Evolutionary conservation across 1,140 invertebrate genomes (phyloP), one percentile per base, ranked within the genome.

Genomic region (Drosophila tropicalis): DNA sequence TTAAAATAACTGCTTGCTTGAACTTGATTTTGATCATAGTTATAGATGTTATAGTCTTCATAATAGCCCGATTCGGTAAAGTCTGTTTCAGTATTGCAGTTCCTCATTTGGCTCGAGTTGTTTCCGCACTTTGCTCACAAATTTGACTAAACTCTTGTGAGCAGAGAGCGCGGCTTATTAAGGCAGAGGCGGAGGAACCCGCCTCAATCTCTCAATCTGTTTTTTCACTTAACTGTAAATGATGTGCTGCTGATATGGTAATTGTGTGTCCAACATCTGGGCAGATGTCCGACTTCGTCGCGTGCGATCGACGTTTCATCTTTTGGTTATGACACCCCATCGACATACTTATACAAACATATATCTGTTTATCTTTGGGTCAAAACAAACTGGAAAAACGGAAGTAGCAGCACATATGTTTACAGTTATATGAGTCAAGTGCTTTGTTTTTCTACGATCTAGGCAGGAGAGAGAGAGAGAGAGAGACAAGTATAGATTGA

Each of bases 231-330:
- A 81, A 67, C 61, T 74, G 73, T 81, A 79, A 86, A 86, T 83
- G 83, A 86, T 87, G 83, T 87, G 83, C 79, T 73, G 67, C 67
- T 86, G 83, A 86, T 86, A 89, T 86, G 83, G 87, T 86, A 86
- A 86, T 86, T 86, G 83, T 69, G 83, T 65, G 69, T 65, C 36
- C 76, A 86, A 87, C 83, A 86, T 86, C 83, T 86, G 83, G 79
- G 82, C 66, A 67, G 22, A 66, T 54, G 32, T 57, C 29, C 72
- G 63, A 17, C 67, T 64, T 67, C 69, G 81, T 79, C 81, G 81
- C 81, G 81, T 84, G 81, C 72, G 51, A 58, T 68, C 39, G 15
- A 15, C 66, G 40, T 32, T 63, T 62, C 41, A 60, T 62, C 56
- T 68, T 73, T 82, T 63, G 60, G 76, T 89, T 86, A 87, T 86